Conservation (phyloP, 2,888 invertebrate species). For the Elmis aenea region DNA sequence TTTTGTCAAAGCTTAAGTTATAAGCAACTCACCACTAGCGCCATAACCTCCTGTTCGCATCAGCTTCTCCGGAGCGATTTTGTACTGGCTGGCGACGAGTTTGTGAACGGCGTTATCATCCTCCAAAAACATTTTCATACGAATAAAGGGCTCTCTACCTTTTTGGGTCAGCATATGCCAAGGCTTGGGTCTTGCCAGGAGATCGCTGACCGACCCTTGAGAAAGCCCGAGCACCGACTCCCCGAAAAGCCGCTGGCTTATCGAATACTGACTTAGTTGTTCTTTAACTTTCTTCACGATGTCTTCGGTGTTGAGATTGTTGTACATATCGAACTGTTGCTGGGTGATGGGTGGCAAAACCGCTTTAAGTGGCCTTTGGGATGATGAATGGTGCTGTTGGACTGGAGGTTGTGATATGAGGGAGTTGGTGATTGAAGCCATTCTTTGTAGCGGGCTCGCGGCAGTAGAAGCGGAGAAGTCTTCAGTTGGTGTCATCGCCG, state of each 20-base stretch:
- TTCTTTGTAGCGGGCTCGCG: conserved; percentile 90
- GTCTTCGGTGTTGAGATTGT: conserved; percentile 96
- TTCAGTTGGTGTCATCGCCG: conserved; percentile 74
- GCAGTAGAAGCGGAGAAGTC: conserved; percentile 77
- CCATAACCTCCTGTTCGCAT: conserved; percentile 95
- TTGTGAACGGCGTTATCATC: conserved; percentile 95
- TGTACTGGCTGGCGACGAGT: conserved; percentile 93
- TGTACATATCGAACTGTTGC: conserved; percentile 97
- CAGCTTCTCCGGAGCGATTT: conserved; percentile 94
- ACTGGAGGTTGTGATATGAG: conserved; percentile 86
- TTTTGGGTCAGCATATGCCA: conserved; percentile 99
- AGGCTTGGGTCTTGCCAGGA: conserved; percentile 94
- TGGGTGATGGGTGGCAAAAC: conserved; percentile 97
- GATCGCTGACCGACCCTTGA: conserved; percentile 96
- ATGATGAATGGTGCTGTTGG: conserved; percentile 77
- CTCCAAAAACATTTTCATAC: conserved; percentile 97
- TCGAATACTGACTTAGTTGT: conserved; percentile 90
- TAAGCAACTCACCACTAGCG: too few relatives aligned
- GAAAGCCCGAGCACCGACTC: conserved; percentile 96
- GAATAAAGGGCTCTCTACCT: conserved; percentile 92
- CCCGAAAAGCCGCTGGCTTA: conserved; percentile 96
- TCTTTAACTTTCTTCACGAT: conserved; percentile 95
- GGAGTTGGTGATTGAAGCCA: conserved; percentile 98
- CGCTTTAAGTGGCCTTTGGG: conserved; percentile 88
- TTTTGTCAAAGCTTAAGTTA: too few relatives aligned